Percentiles rank a stretch among this genome's conserved stretches.
phyloP scores from a whole-genome alignment of 2,113 vertebrate genomes.

The Arizona elegans region DNA sequence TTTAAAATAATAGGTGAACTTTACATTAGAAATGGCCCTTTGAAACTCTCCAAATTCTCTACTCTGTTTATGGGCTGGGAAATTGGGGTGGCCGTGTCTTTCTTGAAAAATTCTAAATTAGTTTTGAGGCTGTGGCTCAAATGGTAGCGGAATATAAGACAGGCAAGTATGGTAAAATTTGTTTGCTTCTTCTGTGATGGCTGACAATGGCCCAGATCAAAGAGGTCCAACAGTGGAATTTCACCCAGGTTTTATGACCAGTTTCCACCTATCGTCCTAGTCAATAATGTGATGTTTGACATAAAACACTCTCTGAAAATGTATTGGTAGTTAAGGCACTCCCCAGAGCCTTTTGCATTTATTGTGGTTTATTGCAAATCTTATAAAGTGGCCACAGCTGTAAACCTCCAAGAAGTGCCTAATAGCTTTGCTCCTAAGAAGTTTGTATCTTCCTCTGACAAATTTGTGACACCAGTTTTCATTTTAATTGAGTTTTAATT shows the following conservation, averaged over 20 bases:
- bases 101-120: not conserved
- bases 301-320: not conserved
- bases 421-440: slow-evolving; percentile 27
- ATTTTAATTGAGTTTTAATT: slow-evolving; percentile 52
- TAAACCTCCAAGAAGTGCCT: slow-evolving; percentile 10
- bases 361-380: slow-evolving; percentile 7
- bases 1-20: not conserved
- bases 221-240: not conserved
- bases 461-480: not conserved
- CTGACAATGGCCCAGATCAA: accelerated
- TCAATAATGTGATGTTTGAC: slow-evolving; percentile 27
- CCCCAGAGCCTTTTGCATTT: slow-evolving; percentile 22
- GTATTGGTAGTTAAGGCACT: not conserved
- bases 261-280: not conserved
- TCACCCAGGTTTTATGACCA: not conserved
- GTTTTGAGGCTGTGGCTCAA: not conserved
- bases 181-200: not conserved
- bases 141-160: not conserved
- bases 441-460: not conserved
- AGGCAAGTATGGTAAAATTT: not conserved
- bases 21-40: not conserved
- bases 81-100: not conserved
- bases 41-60: not conserved
- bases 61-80: not conserved
- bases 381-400: not conserved